Base-by-base conservation (phyloP, 2,113 vertebrate species). In the Sardina pilchardus region DNA sequence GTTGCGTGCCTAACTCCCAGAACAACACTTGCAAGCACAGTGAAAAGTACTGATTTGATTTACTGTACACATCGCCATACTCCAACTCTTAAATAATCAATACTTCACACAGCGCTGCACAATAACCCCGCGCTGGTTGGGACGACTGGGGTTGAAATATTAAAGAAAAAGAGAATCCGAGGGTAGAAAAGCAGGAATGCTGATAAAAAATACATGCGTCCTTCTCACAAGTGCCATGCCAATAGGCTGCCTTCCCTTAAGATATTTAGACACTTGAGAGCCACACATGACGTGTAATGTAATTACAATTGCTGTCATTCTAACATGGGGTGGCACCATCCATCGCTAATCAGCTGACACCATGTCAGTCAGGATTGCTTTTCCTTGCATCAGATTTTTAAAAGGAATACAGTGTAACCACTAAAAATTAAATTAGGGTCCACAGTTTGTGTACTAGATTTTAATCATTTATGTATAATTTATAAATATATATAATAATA, bases 21-120 rank as follows among this genome's bases (percentile, higher is more conserved):
- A 78, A 78, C 71, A 78, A 78, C 71, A 78, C 30, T 78, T 78
- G 71, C 30, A 78, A 59, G 53, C 53, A 19, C 24, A 4, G 4
- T 59, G 53, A 59, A 24, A 59, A 5, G 2, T 16, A 17, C 8
- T 17, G 30, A 30, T 17, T 36, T 39, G 71, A 39, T 78, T 78
- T 16, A 78, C 9, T 16, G 3, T 78, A 78, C 71, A 36, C 14
- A 39, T 78, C 71, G 36, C 34, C 9, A 36, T 36, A 16, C 71
- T 78, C 30, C 30, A 78, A 36, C 71, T 78, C 71, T 39, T 34
- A 71, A 71, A 71, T 71, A 71, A 71, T 78, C 34, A 78, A 78
- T 78, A 78, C 34, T 36, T 34, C 30, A 34, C 14, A 34, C 67
- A 75, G 26, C 0, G 30, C 67, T 75, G 30, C 67, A 75, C 34